phyloP scores from a whole-genome alignment of 2,888 invertebrate species.

The Crossocerus cetratus region DNA sequence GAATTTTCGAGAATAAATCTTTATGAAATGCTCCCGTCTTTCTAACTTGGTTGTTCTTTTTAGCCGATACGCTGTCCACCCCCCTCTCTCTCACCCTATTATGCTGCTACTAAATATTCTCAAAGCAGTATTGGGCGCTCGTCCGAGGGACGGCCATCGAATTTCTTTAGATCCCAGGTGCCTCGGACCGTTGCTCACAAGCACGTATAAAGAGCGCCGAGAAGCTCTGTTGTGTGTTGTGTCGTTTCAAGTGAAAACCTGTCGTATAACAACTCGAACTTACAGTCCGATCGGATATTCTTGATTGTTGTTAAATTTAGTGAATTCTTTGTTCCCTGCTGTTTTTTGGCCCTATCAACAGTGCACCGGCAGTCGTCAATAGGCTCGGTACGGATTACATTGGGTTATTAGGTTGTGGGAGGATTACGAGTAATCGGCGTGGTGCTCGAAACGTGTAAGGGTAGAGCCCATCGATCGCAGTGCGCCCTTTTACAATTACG shows the following conservation, averaged over 20 bases:
- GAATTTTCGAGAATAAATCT: slow-evolving; percentile 73
- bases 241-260: slow-evolving; percentile 19
- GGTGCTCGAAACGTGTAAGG: not conserved
- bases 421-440: not conserved
- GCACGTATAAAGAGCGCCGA: not conserved
- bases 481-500: slow-evolving; percentile 15
- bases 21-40: slow-evolving; percentile 70
- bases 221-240: not conserved
- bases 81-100: no score
- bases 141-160: slow-evolving; percentile 1
- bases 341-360: no score
- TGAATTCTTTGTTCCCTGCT: no score
- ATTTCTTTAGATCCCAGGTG: not conserved
- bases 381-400: not conserved
- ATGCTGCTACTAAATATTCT: not conserved
- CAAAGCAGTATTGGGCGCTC: not conserved
- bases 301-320: no score
- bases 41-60: slow-evolving; percentile 45
- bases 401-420: not conserved
- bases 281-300: no score
- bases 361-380: not conserved
- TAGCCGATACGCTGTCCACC: slow-evolving; percentile 6
- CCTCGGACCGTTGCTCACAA: not conserved
- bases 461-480: slow-evolving; percentile 13
- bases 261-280: not conserved